Percentiles rank a stretch among this genome's conserved stretches.
phyloP scores from a whole-genome alignment of 53 echinoderm and acorn worm species.

The Mesocentrotus franciscanus region DNA sequence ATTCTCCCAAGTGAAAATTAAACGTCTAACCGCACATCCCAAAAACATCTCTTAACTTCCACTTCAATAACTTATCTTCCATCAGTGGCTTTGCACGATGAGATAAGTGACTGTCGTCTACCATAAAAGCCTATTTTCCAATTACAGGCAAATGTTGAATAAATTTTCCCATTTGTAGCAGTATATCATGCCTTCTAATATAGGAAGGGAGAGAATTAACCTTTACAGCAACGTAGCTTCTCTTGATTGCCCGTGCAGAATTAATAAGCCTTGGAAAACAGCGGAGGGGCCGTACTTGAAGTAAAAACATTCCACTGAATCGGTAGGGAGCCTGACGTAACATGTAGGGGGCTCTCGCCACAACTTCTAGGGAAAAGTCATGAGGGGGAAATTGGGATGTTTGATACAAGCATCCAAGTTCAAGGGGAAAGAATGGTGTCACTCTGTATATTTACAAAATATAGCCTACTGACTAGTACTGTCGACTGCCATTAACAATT shows the following conservation, averaged over 20 bases:
- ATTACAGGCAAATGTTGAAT: slow-evolving; percentile 38
- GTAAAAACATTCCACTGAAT: slow-evolving; percentile 28
- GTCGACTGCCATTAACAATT: neutral
- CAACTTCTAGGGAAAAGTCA: neutral
- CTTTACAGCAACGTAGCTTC: slow-evolving; percentile 8
- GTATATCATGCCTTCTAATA: slow-evolving; percentile 10
- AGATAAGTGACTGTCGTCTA: neutral
- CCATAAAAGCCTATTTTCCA: slow-evolving; percentile 26
- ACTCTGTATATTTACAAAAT: neutral
- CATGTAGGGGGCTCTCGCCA: neutral
- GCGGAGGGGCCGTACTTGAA: slow-evolving; percentile 51
- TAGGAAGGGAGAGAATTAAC: neutral
- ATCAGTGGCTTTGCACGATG: neutral
- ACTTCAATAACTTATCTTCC: neutral
- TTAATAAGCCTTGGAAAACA: slow-evolving; percentile 59
- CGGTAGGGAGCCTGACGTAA: neutral
- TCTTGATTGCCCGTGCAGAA: slow-evolving; percentile 42
- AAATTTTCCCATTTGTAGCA: slow-evolving; percentile 26
- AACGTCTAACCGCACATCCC: slow-evolving; percentile 27
- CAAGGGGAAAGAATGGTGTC: neutral
- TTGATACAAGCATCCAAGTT: slow-evolving; percentile 3
- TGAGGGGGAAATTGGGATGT: slow-evolving; percentile 5
- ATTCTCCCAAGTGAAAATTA: slow-evolving; percentile 5
- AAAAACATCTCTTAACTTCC: slow-evolving; percentile 3
- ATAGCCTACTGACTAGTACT: too few species aligned